These are phyloP conservation scores for Jacana jacana DNA, from an alignment of 2,113 vertebrate genomes.

Conservation along the genomic window DNA sequence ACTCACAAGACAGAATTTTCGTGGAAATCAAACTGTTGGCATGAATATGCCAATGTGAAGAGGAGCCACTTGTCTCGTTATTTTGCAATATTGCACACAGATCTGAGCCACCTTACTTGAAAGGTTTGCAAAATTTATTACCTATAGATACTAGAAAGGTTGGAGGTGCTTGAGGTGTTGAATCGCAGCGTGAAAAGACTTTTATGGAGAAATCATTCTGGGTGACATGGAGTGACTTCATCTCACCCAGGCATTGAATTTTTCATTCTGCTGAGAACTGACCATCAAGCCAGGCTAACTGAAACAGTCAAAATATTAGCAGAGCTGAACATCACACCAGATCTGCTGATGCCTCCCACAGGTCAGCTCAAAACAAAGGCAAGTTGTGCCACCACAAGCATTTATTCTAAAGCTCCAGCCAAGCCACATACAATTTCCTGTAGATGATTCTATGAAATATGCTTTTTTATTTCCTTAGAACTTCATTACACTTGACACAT, in stretches of 20 bases:
- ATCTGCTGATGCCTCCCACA: not conserved
- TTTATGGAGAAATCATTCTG: constrained; percentile 2
- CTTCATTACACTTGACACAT: not conserved
- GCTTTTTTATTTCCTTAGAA: not conserved
- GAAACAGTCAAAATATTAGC: not conserved
- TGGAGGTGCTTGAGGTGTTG: not conserved
- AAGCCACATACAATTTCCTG: not conserved
- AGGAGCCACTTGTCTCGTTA: not conserved
- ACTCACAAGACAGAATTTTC: not conserved
- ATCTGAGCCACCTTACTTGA: not conserved
- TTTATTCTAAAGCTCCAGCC: not conserved
- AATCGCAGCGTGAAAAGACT: not conserved
- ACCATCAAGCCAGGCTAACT: not conserved
- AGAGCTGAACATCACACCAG: not conserved
- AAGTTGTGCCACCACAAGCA: not conserved
- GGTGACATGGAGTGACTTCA: not conserved
- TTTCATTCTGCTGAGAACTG: not conserved
- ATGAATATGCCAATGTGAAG: not conserved
- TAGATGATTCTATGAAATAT: not conserved
- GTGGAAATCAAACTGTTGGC: not conserved
- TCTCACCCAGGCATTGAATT: not conserved
- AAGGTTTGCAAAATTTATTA: not conserved
- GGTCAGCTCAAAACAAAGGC: not conserved
- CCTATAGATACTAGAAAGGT: not conserved
- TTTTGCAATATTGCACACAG: not conserved